A percentile compares a stretch with the other conserved stretches of the same genome.
phyloP scores from a whole-genome alignment of 2,888 invertebrate genomes.

The Mellilla xanthometata region DNA sequence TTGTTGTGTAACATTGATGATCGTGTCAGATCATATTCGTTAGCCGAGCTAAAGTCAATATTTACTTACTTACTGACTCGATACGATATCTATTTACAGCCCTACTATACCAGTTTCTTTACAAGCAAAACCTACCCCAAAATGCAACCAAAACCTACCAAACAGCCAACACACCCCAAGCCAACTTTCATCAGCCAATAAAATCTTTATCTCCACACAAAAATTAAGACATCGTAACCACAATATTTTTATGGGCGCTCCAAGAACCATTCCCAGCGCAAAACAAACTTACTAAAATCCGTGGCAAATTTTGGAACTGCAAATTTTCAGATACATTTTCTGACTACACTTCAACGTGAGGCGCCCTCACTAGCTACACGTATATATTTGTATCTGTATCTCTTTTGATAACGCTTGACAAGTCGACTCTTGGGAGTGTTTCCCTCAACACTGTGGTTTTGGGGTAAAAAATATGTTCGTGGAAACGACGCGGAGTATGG shows the following conservation, averaged over 20 bases:
- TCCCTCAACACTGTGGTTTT: constrained; percentile 40
- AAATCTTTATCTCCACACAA: constrained; percentile 34
- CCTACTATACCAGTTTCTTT: no score
- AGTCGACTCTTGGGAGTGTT: constrained; percentile 47
- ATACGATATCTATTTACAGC: no score
- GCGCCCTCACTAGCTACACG: no score
- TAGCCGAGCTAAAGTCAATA: no score
- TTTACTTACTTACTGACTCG: no score
- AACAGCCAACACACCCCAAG: constrained; percentile 11
- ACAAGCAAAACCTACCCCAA: no score
- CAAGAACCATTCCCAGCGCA: constrained; percentile 26
- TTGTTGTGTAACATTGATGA: no score
- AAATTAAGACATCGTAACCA: constrained; percentile 43
- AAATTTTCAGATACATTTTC: no score
- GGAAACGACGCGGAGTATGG: constrained; percentile 3
- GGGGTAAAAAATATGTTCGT: constrained; percentile 24
- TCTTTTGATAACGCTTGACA: constrained; percentile 38
- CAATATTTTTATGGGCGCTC: constrained; percentile 44
- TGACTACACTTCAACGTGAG: no score
- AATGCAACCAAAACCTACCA: neutral
- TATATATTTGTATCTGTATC: constrained; percentile 12
- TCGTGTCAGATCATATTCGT: no score
- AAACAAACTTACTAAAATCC: no score
- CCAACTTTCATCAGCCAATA: constrained; percentile 13
- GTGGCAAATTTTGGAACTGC: no score